Conservation (phyloP, 2,113 vertebrate species). For the Sterna hirundo region DNA sequence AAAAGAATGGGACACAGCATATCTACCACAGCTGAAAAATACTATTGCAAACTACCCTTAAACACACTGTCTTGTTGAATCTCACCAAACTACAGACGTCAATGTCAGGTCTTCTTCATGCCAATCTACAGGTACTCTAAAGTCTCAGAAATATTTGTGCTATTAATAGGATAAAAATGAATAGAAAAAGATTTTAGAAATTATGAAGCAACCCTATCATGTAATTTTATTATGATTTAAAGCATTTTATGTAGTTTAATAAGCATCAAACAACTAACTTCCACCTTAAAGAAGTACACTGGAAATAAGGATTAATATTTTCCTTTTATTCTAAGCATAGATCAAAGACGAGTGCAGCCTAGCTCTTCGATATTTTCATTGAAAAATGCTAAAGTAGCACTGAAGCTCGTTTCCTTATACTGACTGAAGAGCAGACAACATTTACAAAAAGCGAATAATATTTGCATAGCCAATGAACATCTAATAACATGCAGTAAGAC, state of each 20-base stretch:
- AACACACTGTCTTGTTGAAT: background rate
- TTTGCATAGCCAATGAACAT: conserved; percentile 50
- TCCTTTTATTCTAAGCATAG: background rate
- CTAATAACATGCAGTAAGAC: conserved; percentile 42
- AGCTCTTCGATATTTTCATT: background rate
- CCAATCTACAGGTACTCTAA: background rate
- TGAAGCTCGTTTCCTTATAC: background rate
- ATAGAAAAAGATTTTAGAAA: background rate
- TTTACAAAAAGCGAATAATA: conserved; percentile 39
- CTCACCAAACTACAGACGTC: background rate
- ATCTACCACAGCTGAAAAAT: conserved; percentile 6
- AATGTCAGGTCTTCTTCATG: background rate
- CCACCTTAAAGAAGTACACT: background rate
- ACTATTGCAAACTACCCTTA: background rate
- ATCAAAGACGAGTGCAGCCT: background rate
- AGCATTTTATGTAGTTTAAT: background rate
- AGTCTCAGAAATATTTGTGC: background rate
- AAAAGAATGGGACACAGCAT: background rate
- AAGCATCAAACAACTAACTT: background rate
- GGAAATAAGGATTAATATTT: background rate
- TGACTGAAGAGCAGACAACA: conserved; percentile 15
- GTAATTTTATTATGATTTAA: background rate
- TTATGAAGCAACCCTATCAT: background rate
- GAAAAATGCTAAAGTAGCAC: background rate
- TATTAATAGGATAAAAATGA: background rate